Percentiles rank a stretch among this genome's conserved stretches.
Evolutionary conservation across 2,888 invertebrate genomes (phyloP).

Genomic region (Gryllus longicercus): DNA sequence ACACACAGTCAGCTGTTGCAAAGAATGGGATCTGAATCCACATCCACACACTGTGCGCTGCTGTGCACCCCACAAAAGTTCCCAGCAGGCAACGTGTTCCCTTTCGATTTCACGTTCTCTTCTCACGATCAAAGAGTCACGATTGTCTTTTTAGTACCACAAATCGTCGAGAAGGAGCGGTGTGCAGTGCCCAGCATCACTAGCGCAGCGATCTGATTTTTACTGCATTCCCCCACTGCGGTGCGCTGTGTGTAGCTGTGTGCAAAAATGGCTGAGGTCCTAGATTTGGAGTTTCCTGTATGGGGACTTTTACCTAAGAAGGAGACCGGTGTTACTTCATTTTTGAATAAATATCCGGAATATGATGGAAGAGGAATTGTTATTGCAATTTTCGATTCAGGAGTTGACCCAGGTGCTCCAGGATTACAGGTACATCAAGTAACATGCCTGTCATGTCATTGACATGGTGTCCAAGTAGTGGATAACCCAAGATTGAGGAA

Average conservation of each 20-base stretch:
- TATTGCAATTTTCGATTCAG: constrained; percentile 96
- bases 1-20: too few relatives aligned
- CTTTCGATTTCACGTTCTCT: too few relatives aligned
- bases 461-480: constrained; percentile 18
- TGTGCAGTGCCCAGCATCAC: background rate
- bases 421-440: constrained; percentile 74
- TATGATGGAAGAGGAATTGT: constrained; percentile 88
- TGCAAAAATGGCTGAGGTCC: constrained; percentile 45
- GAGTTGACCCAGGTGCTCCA: constrained; percentile 93
- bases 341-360: constrained; percentile 81
- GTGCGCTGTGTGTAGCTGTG: constrained; percentile 2
- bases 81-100: too few relatives aligned
- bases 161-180: background rate
- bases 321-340: constrained; percentile 86
- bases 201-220: background rate
- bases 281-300: constrained; percentile 67
- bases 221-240: background rate
- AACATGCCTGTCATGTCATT: constrained; percentile 27
- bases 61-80: too few relatives aligned
- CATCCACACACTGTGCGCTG: too few relatives aligned
- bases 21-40: too few relatives aligned
- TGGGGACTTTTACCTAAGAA: constrained; percentile 88
- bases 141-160: background rate
- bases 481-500: too few relatives aligned
- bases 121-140: too few relatives aligned